Evolutionary conservation across 2,888 invertebrate species (phyloP).

Genomic region (Lottia gigantea): DNA sequence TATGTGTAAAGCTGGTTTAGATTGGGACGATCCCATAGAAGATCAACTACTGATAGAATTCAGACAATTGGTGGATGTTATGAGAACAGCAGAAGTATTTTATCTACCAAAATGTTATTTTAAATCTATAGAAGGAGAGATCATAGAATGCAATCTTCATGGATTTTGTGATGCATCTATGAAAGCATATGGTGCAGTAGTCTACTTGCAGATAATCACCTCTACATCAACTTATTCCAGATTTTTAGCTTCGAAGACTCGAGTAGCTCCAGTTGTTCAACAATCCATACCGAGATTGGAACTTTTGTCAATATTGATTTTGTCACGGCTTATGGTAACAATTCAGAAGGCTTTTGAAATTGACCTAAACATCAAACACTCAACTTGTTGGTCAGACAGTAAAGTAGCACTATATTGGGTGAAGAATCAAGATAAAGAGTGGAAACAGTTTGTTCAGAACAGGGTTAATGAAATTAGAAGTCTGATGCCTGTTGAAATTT

Average conservation of each 20-base stretch:
- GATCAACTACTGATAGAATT: neutral
- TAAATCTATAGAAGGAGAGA: neutral
- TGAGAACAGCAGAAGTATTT: conserved; percentile 4
- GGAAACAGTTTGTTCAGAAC: neutral
- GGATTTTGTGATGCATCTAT: neutral
- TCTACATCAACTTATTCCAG: neutral
- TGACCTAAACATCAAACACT: neutral
- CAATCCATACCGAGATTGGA: conserved; percentile 3
- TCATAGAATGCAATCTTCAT: conserved; percentile 6
- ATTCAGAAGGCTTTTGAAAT: neutral
- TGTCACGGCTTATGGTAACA: neutral
- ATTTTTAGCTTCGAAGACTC: neutral
- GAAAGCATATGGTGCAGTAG: neutral
- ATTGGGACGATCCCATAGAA: conserved; percentile 2
- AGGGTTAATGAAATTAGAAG: neutral
- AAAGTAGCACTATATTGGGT: neutral
- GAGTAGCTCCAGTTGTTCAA: neutral
- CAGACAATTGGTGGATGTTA: neutral
- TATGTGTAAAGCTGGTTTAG: conserved; percentile 5
- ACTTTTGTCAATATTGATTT: neutral
- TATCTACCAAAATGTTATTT: neutral
- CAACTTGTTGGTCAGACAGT: conserved; percentile 1
- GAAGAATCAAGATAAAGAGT: conserved; percentile 1
- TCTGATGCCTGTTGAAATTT: neutral
- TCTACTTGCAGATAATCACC: neutral